Conservation (phyloP, 2,797 vertebrate genomes). For the Chaetophractus vellerosus region DNA sequence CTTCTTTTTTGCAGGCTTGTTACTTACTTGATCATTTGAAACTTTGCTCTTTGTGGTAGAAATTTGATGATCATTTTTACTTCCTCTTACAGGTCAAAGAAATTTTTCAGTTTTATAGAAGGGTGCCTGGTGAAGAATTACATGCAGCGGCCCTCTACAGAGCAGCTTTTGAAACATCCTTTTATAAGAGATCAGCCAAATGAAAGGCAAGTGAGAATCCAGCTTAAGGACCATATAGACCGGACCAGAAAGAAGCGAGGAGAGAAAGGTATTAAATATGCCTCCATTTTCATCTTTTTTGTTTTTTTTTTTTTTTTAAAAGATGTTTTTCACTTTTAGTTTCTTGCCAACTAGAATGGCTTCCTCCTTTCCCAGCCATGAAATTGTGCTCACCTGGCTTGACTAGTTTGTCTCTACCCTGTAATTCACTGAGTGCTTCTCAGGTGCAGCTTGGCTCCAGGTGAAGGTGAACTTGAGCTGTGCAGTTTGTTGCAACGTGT, state of each 20-base stretch:
- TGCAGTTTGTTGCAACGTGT: rapidly evolving
- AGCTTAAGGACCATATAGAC: slow-evolving; percentile 99
- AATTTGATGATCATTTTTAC: slow-evolving; percentile 30
- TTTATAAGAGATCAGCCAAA: slow-evolving; percentile 99
- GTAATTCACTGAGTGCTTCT: too few relatives aligned
- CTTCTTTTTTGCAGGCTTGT: background rate
- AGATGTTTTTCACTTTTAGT: background rate
- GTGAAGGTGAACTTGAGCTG: background rate
- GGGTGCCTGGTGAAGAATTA: slow-evolving; percentile 99
- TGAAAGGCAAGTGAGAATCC: slow-evolving; percentile 99
- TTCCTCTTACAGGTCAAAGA: slow-evolving; percentile 95
- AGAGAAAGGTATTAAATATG: slow-evolving; percentile 94
- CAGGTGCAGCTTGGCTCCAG: background rate
- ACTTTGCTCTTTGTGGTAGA: slow-evolving; percentile 1
- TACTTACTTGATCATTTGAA: background rate
- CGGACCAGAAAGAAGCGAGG: slow-evolving; percentile 99
- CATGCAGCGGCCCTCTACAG: slow-evolving; percentile 97
- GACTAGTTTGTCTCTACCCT: background rate
- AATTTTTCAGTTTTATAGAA: slow-evolving; percentile 99
- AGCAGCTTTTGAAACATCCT: slow-evolving; percentile 98
- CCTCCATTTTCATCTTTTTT: slow-evolving; percentile 60
- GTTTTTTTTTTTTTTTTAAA: background rate
- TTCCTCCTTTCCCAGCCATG: background rate
- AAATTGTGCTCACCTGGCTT: background rate
- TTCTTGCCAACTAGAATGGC: background rate